These are phyloP conservation scores for Heptranchias perlo DNA, from an alignment of 2,113 vertebrate species.

Conservation along the genomic window DNA sequence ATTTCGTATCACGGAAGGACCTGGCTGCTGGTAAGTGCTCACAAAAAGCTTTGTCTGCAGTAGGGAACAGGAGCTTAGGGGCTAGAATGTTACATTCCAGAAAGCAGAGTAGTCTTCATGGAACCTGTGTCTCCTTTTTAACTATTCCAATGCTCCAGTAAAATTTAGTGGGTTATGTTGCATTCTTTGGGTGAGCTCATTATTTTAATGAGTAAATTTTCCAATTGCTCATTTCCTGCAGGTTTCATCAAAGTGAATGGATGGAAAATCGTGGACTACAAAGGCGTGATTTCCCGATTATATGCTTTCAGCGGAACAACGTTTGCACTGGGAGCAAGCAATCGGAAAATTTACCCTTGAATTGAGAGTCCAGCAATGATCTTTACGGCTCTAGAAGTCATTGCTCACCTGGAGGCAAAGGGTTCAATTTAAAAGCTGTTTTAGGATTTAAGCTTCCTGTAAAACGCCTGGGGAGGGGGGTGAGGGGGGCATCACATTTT, in stretches of 20 bases:
- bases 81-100: no score
- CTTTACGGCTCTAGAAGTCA: neutral
- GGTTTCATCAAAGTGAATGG: neutral
- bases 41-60: no score
- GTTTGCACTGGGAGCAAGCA: neutral
- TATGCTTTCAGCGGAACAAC: no score
- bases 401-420: neutral
- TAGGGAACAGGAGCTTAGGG: no score
- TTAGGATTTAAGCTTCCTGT: neutral
- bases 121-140: no score
- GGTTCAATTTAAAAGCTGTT: neutral
- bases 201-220: neutral
- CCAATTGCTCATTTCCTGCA: neutral
- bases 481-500: neutral
- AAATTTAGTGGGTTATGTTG: no score
- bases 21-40: neutral
- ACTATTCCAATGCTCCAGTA: no score
- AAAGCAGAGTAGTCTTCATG: no score
- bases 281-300: neutral
- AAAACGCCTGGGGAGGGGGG: neutral
- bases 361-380: neutral
- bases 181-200: neutral
- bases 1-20: neutral
- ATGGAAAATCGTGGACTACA: neutral
- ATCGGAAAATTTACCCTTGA: neutral